These are phyloP conservation scores for Rhingia rostrata DNA, from an alignment of 2,888 invertebrate species.

Conservation along the genomic window DNA sequence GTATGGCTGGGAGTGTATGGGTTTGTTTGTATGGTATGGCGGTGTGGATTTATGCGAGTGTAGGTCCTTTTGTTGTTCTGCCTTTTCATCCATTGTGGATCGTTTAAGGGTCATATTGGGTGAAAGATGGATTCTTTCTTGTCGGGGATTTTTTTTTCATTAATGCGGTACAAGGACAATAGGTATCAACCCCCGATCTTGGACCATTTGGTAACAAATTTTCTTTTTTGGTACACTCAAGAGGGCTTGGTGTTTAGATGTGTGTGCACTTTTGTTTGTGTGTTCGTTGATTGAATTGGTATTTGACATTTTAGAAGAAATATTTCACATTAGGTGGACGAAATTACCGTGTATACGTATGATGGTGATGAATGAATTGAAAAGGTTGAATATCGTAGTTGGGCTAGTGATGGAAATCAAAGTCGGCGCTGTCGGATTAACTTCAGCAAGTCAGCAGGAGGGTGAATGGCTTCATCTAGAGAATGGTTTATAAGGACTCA, in stretches of 20 bases:
- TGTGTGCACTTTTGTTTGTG: constrained; percentile 12
- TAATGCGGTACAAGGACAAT: constrained; percentile 66
- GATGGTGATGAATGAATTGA: constrained; percentile 20
- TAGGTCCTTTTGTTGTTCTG: neutral
- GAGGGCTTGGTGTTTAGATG: constrained; percentile 25
- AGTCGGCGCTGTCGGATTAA: constrained; percentile 56
- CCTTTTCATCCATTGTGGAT: constrained; percentile 69
- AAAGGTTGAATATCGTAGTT: constrained; percentile 20
- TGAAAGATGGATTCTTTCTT: constrained; percentile 36
- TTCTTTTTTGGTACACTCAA: constrained; percentile 16
- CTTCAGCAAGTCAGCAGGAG: constrained; percentile 30
- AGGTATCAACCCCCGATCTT: constrained; percentile 71
- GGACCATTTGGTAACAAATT: constrained; percentile 63
- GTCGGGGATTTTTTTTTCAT: constrained; percentile 63
- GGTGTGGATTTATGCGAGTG: neutral
- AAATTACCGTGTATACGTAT: too few relatives aligned
- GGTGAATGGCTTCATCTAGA: neutral
- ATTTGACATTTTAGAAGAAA: neutral
- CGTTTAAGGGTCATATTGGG: constrained; percentile 73
- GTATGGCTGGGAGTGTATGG: constrained; percentile 24
- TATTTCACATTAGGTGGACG: neutral
- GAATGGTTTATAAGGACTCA: too few relatives aligned
- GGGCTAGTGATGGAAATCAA: constrained; percentile 42
- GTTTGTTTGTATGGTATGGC: constrained; percentile 46
- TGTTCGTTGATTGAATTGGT: constrained; percentile 29